Base-by-base conservation (phyloP, 1,140 invertebrate genomes). In the Cataglyphis hispanica region DNA sequence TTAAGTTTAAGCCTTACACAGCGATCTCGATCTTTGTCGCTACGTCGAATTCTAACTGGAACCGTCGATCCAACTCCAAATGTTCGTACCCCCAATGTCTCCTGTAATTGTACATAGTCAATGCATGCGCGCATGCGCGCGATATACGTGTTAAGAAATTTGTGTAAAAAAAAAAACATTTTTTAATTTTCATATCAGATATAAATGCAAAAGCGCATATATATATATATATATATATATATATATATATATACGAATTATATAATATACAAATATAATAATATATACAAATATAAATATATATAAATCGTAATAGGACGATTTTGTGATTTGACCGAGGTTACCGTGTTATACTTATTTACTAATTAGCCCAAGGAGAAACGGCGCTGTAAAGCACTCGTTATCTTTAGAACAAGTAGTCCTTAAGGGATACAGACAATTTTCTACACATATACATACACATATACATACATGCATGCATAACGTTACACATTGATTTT, bases 321-420 rank as follows among this genome's bases (percentile, higher is more conserved):
- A 95, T 93, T 31, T 31, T 94, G 93, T 94, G 93, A 94, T 95
- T 94, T 94, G 90, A 94, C 92, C 91, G 93, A 94, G 94, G 94
- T 95, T 94, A 95, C 94, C 93, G 93, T 94, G 93, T 94, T 93
- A 92, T 93, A 93, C 91, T 91, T 93, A 90, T 87, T 91, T 91
- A 90, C 80, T 76, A 87, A 87, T 89, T 86, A 84, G 84, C 85
- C 72, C 64, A 31, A 31, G 69, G 67, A 43, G 74, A 89, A 67
- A 84, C 84, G 60, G 81, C 86, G 84, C 87, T 89, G 70, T 86
- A 86, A 84, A 88, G 90, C 87, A 86, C 90, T 92, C 91, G 89
- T 92, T 92, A 92, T 89, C 91, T 91, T 91, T 91, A 89, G 76
- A 89, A 89, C 86, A 84, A 84, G 61, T 92, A 92, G 70, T 58